Base-by-base conservation (phyloP, 2,797 vertebrate genomes). In the Crenuchus spilurus region DNA sequence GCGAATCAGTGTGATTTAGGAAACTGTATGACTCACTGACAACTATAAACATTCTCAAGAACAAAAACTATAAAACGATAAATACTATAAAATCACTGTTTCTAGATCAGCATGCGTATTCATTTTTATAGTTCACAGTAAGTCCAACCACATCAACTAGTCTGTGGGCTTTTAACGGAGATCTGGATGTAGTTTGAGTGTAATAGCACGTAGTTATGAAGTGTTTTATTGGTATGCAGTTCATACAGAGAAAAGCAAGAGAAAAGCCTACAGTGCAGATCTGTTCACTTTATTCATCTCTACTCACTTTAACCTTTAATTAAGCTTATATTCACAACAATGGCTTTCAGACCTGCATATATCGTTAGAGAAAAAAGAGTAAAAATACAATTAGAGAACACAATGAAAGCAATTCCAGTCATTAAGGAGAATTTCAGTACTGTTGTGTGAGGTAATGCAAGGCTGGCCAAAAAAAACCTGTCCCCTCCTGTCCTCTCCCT, bases 401-500 rank as follows among this genome's bases (percentile, higher is more conserved):
- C 52, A 55, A 55, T 52, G 51, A 52, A 52, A 52, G n/a, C 51
- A 52, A 26, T 28, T 55, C n/a, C 7, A 14, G 52, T 14, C 6
- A 20, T 55, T 55, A 55, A n/a, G 14, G n/a, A 57, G 30, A 35
- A 28, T 67, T 39, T 58, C n/a, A 39, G 6, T 31, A 13, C 14
- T 63, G 24, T 24, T 55, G 24, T 37, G 70, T 33, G 26, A 26
- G 49, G 33, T 49, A n/a, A n/a, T n/a, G n/a, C n/a, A n/a, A n/a
- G 35, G 16, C 18, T 35, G 46, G 37, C 28, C 74, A 48, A 22
- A 26, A 42, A n/a, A n/a, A n/a, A n/a, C n/a, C 33, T 28, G 35
- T 44, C 68, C 68, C 66, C 65, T 73, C 42, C 57, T 80, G 55
- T 28, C 67, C 62, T 75, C 71, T 46, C 57, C 80, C 61, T 28